These are phyloP conservation scores for Ophioninae sp. DNA, from an alignment of 2,888 invertebrate genomes.

Conservation along the genomic window DNA sequence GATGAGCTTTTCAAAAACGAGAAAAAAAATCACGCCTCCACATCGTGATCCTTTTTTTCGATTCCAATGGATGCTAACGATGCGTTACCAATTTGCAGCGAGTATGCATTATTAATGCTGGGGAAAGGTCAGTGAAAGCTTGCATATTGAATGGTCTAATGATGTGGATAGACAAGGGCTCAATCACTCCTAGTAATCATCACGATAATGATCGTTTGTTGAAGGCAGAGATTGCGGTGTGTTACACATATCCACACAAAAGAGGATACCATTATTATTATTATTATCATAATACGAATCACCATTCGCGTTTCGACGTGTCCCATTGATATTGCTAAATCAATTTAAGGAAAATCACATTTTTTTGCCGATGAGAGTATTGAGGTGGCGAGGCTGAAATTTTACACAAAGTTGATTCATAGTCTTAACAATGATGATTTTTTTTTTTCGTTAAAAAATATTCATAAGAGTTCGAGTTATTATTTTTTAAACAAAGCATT, in stretches of 20 bases:
- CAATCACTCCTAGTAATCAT: background rate
- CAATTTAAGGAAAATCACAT: too few relatives aligned
- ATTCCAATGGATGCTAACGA: conserved; percentile 1
- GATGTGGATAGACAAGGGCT: background rate
- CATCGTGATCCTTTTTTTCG: background rate
- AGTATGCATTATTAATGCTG: conserved; percentile 35
- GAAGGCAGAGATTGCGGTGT: background rate
- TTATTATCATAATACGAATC: too few relatives aligned
- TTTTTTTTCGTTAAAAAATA: too few relatives aligned
- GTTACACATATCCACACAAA: background rate
- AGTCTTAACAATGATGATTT: too few relatives aligned
- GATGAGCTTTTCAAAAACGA: background rate
- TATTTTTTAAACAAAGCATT: too few relatives aligned
- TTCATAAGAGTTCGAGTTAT: too few relatives aligned
- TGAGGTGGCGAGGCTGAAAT: too few relatives aligned
- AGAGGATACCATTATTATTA: background rate
- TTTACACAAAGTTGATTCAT: too few relatives aligned
- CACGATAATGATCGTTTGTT: background rate
- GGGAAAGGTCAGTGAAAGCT: conserved; percentile 5
- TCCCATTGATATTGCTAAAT: too few relatives aligned
- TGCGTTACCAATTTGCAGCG: conserved; percentile 2
- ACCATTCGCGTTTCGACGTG: too few relatives aligned
- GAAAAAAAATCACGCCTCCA: background rate
- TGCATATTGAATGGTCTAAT: conserved; percentile 28
- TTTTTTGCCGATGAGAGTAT: too few relatives aligned